Percentiles rank a stretch among this genome's conserved stretches.
phyloP scores from a whole-genome alignment of 2,113 vertebrate genomes.

The Sylvilagus bachmani region DNA sequence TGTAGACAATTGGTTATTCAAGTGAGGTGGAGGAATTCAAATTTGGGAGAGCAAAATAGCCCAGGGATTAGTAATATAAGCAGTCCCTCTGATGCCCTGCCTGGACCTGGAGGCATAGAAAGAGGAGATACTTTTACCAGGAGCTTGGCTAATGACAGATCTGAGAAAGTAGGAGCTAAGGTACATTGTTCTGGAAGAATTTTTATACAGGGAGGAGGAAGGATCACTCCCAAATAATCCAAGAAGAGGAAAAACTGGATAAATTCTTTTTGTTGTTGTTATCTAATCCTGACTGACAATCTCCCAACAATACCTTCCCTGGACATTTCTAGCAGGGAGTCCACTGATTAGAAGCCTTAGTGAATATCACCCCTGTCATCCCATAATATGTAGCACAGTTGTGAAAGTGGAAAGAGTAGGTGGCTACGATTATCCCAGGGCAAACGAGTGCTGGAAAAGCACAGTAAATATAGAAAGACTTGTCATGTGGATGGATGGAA shows the following conservation, averaged over 20 bases:
- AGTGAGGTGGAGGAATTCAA: not conserved
- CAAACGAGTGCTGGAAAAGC: not conserved
- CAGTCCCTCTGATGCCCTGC: not conserved
- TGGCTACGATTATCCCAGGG: not conserved
- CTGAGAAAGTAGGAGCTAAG: not conserved
- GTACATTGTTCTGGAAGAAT: not conserved
- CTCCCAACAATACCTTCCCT: not conserved
- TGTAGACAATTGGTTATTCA: not conserved
- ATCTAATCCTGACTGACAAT: accelerated
- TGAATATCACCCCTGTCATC: not conserved
- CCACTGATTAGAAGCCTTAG: not conserved
- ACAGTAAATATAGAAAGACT: not conserved
- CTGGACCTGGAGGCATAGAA: not conserved
- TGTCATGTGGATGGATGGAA: not conserved
- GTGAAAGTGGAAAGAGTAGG: not conserved
- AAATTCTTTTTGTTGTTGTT: not conserved
- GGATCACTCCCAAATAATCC: not conserved
- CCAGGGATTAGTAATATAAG: not conserved
- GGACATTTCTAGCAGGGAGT: not conserved
- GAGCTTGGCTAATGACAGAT: not conserved
- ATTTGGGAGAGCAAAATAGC: not conserved
- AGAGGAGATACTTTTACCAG: no score
- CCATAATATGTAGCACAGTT: not conserved
- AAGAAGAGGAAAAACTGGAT: not conserved
- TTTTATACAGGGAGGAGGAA: not conserved